Base-by-base conservation (phyloP, 2,113 vertebrate genomes). In the Pterocles orientalis region DNA sequence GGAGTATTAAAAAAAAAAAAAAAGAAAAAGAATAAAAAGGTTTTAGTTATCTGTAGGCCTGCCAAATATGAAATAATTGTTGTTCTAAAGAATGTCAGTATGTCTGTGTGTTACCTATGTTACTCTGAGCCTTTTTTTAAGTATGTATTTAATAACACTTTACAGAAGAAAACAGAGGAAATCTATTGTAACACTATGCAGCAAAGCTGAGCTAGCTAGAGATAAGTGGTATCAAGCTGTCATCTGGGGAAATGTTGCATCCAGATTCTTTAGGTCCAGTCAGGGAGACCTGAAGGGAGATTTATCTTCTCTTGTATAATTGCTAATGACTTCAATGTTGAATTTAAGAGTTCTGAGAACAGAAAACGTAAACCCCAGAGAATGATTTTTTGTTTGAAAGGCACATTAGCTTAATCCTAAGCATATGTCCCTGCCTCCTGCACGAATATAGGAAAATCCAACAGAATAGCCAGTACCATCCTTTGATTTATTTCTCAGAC, bases 401-500 rank as follows among this genome's bases (percentile, higher is more conserved):
- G 45, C 53, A 87, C 69, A 65, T 96, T 84, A 92, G 48, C 65
- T 84, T 94, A 96, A 95, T 93, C 48, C 69, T 64, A 93, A 95
- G 61, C 69, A 81, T 82, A 91, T 92, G 86, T 82, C 65, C 48
- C 69, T 91, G 61, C 69, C 61, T 79, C 28, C 64, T 78, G 20
- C 57, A 84, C 4, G 16, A 86, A 90, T 68, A 80, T 6, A 82
- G 48, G 81, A 79, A 93, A 95, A 92, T 72, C 53, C 65, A 92
- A 82, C n/a, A 61, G 50, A 93, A 92, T 39, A 81, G 88, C 88
- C 72, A 93, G 92, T 76, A 56, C 15, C 36, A 53, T 88, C 61
- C 36, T 92, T 94, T 96, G 82, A 95, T 96, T 95, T 86, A 92
- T 93, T 92, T 94, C 66, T 89, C 62, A 62, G 66, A 50, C 66